Evolutionary conservation across 2,888 invertebrate species (phyloP), one percentile per base, ranked within the genome.

Genomic region (Tholera decimalis): DNA sequence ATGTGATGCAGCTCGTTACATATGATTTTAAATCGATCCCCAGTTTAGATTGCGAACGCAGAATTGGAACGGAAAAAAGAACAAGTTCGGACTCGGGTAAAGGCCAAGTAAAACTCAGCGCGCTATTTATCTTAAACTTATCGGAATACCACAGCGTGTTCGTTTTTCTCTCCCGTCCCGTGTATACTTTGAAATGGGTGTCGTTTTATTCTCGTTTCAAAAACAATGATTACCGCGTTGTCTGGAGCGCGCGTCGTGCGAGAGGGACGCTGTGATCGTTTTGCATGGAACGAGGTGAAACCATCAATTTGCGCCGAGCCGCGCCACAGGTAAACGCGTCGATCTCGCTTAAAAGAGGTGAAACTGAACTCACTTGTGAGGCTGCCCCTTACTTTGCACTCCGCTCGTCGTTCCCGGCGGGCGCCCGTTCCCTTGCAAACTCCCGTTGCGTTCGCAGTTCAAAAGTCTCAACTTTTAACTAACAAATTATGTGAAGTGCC

Each of bases 51-150:
- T 88, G 80, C 82, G 66, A 65, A 82, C 76, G 78, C 85, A 85
- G 85, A 89, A 90, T 88, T 86, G 88, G 84, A 89, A 85, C 84
- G 81, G 76, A 88, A 89, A 89, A 89, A 91, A 90, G 68, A 83
- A 85, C 79, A 82, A 66, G 78, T 74, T 77, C 79, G 77, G 88
- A 78, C 73, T 77, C 79, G 77, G 88, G 88, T 87, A 89, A 90
- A 89, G 87, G 86, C 86, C 89, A 88, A 92, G 90, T 91, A 87
- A 91, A 91, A 92, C 91, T 91, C 88, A 80, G 88, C 89, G 88
- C 88, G 91, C 91, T 94, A 94, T 94, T 94, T 94, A 94, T 94
- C 93, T 93, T 93, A 89, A 92, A 92, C 86, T 92, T 94, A 94
- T 94, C 93, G 90, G 90, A 91, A 93, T 92, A 91, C 91, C 88